Evolutionary conservation across 2,888 invertebrate species (phyloP).

Genomic region (Malthinus flaveolus): DNA sequence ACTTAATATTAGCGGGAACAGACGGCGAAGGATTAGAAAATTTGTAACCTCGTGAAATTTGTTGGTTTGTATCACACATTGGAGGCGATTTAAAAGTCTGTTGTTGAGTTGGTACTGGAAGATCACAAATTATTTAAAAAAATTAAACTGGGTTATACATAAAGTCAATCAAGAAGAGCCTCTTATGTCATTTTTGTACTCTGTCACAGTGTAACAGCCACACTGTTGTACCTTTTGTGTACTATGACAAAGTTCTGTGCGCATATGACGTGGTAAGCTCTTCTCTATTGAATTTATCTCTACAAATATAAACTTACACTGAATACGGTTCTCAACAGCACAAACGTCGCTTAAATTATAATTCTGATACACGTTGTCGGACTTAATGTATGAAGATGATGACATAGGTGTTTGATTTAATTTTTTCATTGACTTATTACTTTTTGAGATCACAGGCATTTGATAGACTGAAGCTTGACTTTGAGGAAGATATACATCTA

Average conservation of each 20-base stretch:
- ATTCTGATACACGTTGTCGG: slow-evolving; percentile 26
- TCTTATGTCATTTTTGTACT: no score
- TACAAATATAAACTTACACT: slow-evolving; percentile 22
- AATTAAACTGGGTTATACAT: not conserved
- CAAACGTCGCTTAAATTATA: slow-evolving; percentile 23
- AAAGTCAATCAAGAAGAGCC: no score
- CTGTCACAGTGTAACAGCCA: no score
- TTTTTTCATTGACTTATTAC: slow-evolving; percentile 38
- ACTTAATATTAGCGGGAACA: slow-evolving; percentile 44
- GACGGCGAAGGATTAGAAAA: slow-evolving; percentile 40
- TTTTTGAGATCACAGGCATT: slow-evolving; percentile 44
- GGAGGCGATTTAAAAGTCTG: slow-evolving; percentile 36
- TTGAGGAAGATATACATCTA: slow-evolving; percentile 34
- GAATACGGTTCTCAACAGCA: slow-evolving; percentile 22
- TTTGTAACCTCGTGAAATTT: slow-evolving; percentile 43
- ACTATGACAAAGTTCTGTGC: no score
- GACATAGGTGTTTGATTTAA: slow-evolving; percentile 14
- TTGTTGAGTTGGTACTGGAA: slow-evolving; percentile 15
- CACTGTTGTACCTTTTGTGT: no score
- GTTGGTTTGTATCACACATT: slow-evolving; percentile 26
- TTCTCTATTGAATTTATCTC: no score
- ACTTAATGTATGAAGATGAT: slow-evolving; percentile 21
- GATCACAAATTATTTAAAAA: not conserved
- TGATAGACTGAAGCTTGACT: slow-evolving; percentile 49
- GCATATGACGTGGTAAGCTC: no score